Conservation (phyloP, 1,140 invertebrate genomes). For the Caenorhabditis tropicalis region DNA sequence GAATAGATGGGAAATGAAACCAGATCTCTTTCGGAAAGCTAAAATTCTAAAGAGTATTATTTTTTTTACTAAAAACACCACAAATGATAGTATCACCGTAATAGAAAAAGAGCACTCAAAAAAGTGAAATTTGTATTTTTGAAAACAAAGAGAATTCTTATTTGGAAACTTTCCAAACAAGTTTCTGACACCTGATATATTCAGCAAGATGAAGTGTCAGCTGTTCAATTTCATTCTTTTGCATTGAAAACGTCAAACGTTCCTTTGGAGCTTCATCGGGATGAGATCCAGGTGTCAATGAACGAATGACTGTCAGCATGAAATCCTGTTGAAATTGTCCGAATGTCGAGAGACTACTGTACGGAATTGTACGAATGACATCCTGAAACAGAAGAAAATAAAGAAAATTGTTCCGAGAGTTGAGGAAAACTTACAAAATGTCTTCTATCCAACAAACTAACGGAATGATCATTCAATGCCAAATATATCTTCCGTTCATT, state of each 20-base stretch:
- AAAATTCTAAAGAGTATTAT: neutral
- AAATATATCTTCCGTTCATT: slow-evolving; percentile 58
- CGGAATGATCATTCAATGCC: slow-evolving; percentile 49
- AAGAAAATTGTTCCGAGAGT: slow-evolving; percentile 76
- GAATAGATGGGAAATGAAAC: neutral
- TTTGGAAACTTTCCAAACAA: slow-evolving; percentile 64
- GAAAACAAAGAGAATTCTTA: neutral
- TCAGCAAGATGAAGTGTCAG: slow-evolving; percentile 65
- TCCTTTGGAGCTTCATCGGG: slow-evolving; percentile 64
- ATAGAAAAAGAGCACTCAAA: slow-evolving; percentile 33
- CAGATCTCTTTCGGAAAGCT: neutral
- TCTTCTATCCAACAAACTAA: slow-evolving; percentile 15
- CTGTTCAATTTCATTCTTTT: slow-evolving; percentile 61
- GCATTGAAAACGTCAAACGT: slow-evolving; percentile 63
- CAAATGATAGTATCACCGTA: neutral
- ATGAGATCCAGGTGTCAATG: slow-evolving; percentile 56
- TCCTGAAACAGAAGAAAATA: slow-evolving; percentile 55
- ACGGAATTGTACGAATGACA: slow-evolving; percentile 60
- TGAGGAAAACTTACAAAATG: slow-evolving; percentile 13
- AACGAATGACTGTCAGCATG: slow-evolving; percentile 62
- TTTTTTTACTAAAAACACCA: neutral
- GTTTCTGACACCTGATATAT: slow-evolving; percentile 66
- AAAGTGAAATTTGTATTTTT: neutral
- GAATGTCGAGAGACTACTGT: slow-evolving; percentile 62
- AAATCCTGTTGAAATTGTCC: slow-evolving; percentile 64